Evolutionary conservation across 1,140 invertebrate genomes (phyloP).

Genomic region (Rhizoglyphus robini): DNA sequence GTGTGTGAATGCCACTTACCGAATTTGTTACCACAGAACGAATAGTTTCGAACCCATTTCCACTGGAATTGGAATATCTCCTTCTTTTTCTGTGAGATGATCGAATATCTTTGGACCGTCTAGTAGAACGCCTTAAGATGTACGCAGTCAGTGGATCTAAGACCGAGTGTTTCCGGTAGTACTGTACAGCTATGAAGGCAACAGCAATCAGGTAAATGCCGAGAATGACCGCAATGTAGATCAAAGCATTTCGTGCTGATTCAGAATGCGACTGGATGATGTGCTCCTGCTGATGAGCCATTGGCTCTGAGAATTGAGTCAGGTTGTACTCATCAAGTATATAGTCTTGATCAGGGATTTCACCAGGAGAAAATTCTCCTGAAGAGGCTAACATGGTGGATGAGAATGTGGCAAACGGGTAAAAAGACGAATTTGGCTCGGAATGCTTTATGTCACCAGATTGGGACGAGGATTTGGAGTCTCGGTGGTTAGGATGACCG

Average conservation of each 20-base stretch:
- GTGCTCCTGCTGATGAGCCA: not conserved
- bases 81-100: not conserved
- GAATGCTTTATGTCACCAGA: too few relatives aligned
- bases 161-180: slow-evolving; percentile 1
- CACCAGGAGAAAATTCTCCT: too few relatives aligned
- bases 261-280: slow-evolving; percentile 15
- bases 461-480: too few relatives aligned
- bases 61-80: not conserved
- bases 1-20: not conserved
- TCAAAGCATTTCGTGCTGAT: not conserved
- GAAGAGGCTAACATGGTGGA: too few relatives aligned
- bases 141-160: slow-evolving; percentile 1
- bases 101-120: not conserved
- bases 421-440: too few relatives aligned
- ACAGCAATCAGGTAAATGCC: slow-evolving; percentile 4
- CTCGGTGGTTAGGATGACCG: too few relatives aligned
- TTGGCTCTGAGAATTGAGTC: not conserved
- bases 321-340: not conserved
- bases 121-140: not conserved
- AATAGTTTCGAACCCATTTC: not conserved
- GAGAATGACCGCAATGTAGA: slow-evolving; percentile 15
- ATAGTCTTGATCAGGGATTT: too few relatives aligned
- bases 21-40: not conserved
- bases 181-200: slow-evolving; percentile 2
- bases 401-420: too few relatives aligned